Conservation (phyloP, 2,113 vertebrate species). For the Mesitornis unicolor region DNA sequence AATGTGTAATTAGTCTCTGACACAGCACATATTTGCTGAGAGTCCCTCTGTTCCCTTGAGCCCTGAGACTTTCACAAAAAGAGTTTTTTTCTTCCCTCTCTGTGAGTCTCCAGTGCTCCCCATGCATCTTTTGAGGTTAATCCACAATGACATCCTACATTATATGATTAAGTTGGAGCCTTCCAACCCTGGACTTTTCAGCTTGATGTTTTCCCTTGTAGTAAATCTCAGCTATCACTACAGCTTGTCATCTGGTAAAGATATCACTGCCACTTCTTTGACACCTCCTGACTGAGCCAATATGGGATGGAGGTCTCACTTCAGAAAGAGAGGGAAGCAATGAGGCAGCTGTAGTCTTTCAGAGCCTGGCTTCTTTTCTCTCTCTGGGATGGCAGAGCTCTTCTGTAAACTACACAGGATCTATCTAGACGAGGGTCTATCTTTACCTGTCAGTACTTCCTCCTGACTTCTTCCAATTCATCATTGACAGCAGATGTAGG, state of each 20-base stretch:
- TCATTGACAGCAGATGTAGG: not conserved
- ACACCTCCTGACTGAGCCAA: not conserved
- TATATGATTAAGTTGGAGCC: not conserved
- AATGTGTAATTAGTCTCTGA: constrained; percentile 33
- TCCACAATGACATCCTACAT: not conserved
- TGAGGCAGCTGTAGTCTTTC: not conserved
- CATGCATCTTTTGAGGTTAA: not conserved
- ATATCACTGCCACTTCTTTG: not conserved
- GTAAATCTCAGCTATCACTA: not conserved
- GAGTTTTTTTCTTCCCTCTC: not conserved
- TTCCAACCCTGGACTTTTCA: not conserved
- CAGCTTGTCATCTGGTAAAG: not conserved
- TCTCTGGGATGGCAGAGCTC: not conserved
- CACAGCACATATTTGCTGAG: not conserved
- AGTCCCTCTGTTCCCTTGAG: not conserved
- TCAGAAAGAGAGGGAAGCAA: not conserved
- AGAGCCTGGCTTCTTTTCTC: not conserved
- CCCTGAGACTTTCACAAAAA: not conserved
- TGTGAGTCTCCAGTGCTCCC: not conserved
- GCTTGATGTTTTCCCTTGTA: not conserved
- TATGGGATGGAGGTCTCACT: not conserved
- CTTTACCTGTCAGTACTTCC: not conserved
- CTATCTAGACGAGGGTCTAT: not conserved
- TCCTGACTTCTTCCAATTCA: not conserved
- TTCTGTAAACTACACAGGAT: not conserved